phyloP scores from a whole-genome alignment of 2,888 invertebrate species.

The Machimus rusticus region DNA sequence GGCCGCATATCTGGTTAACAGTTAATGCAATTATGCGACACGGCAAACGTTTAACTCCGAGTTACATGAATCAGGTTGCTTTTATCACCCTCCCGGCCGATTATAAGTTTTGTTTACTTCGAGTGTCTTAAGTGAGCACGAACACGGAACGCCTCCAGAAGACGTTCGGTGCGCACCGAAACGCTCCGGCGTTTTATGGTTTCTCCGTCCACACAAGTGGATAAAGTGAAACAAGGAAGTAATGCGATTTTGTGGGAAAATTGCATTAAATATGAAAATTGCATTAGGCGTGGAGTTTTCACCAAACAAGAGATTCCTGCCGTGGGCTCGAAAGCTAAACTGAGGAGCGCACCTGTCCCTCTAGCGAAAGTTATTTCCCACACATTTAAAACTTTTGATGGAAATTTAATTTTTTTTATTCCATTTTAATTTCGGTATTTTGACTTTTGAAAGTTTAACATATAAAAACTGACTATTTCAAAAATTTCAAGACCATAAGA shows the following conservation, averaged over 20 bases:
- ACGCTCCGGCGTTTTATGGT: slow-evolving; percentile 9
- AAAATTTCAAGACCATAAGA: too few relatives aligned
- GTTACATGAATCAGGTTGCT: slow-evolving; percentile 11
- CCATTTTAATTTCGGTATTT: too few relatives aligned
- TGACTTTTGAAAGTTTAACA: too few relatives aligned
- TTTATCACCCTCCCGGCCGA: slow-evolving; percentile 9
- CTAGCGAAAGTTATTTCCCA: not conserved
- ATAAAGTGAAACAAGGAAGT: slow-evolving; percentile 17
- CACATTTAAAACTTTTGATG: not conserved
- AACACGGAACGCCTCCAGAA: not conserved
- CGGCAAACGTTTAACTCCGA: slow-evolving; percentile 20
- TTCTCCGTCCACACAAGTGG: not conserved
- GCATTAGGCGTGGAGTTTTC: not conserved
- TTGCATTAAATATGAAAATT: slow-evolving; percentile 29
- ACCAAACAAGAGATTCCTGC: not conserved
- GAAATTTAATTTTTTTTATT: not conserved
- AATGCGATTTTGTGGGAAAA: slow-evolving; percentile 13
- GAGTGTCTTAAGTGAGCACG: slow-evolving; percentile 24
- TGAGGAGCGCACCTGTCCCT: not conserved
- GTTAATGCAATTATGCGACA: slow-evolving; percentile 15
- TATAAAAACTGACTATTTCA: too few relatives aligned
- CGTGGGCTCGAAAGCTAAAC: not conserved
- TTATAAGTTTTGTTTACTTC: slow-evolving; percentile 21
- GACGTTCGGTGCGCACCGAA: not conserved
- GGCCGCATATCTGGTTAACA: slow-evolving; percentile 7